Percentiles rank a stretch among this genome's conserved stretches.
These are phyloP conservation scores for Drosophila diplacantha DNA, from an alignment of 2,888 invertebrate species.

Conservation along the genomic window DNA sequence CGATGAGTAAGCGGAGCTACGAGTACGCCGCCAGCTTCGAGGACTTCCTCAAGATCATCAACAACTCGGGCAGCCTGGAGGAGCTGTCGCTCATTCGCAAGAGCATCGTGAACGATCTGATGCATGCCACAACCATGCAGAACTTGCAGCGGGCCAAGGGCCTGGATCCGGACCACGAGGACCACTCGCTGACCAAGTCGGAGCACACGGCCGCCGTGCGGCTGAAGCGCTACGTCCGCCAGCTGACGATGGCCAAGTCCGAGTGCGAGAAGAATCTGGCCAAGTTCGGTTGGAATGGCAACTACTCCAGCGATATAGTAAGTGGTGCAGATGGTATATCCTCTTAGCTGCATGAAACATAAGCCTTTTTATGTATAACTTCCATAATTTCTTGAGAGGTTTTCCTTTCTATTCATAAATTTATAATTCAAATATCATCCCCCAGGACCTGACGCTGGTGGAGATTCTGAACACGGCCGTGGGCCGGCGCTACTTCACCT, in stretches of 20 bases:
- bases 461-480: constrained; percentile 87
- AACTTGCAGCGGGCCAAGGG: constrained; percentile 91
- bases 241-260: constrained; percentile 87
- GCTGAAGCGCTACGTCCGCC: constrained; percentile 89
- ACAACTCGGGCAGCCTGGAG: constrained; percentile 88
- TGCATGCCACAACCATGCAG: constrained; percentile 95
- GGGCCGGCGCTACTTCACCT: constrained; percentile 88
- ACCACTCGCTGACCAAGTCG: constrained; percentile 82
- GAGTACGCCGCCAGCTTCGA: constrained; percentile 94
- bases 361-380: too few species aligned
- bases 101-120: constrained; percentile 93
- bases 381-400: not conserved
- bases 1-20: constrained; percentile 88
- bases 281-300: constrained; percentile 87
- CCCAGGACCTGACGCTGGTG: constrained; percentile 83
- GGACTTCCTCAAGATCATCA: constrained; percentile 91
- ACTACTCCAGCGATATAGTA: constrained; percentile 79
- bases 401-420: not conserved
- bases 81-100: constrained; percentile 89
- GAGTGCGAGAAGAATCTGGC: constrained; percentile 88
- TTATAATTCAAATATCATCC: not conserved
- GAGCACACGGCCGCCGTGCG: constrained; percentile 89
- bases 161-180: constrained; percentile 77
- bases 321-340: constrained; percentile 1
- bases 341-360: not conserved